Evolutionary conservation across 2,888 invertebrate species (phyloP).

Genomic region (Campoplex capitator): DNA sequence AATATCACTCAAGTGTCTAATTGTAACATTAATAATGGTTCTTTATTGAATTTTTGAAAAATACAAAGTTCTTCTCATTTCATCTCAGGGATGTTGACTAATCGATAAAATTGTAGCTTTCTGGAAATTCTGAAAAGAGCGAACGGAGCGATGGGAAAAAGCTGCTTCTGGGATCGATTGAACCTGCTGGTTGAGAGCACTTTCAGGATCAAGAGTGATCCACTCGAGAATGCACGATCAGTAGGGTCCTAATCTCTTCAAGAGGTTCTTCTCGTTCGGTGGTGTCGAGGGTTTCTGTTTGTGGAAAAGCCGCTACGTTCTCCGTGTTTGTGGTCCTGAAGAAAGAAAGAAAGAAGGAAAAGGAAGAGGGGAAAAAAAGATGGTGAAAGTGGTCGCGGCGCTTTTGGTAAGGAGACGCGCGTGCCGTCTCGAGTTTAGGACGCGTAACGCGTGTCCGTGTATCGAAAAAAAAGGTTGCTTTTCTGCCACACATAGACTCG

Average conservation of each 20-base stretch:
- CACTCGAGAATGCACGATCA: conserved; percentile 59
- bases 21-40: no score
- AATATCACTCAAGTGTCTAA: no score
- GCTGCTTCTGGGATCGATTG: conserved; percentile 5
- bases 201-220: conserved; percentile 41
- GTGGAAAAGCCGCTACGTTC: conserved; percentile 68
- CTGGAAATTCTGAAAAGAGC: not conserved
- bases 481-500: conserved; percentile 47
- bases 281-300: conserved; percentile 62
- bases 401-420: conserved; percentile 84
- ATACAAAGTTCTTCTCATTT: no score
- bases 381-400: conserved; percentile 72
- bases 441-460: conserved; percentile 68
- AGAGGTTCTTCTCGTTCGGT: conserved; percentile 57
- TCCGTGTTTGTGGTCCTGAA: conserved; percentile 50
- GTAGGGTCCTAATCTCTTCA: conserved; percentile 67
- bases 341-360: conserved; percentile 21
- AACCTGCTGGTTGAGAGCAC: conserved; percentile 52
- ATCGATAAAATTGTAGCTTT: conserved; percentile 10
- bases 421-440: conserved; percentile 75
- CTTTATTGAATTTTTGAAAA: no score
- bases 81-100: conserved; percentile 50
- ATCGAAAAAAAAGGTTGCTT: conserved; percentile 49
- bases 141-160: conserved; percentile 14
- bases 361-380: conserved; percentile 50